Conservation (phyloP, 2,797 vertebrate genomes). For the Myoxocephalus aenaeus region DNA sequence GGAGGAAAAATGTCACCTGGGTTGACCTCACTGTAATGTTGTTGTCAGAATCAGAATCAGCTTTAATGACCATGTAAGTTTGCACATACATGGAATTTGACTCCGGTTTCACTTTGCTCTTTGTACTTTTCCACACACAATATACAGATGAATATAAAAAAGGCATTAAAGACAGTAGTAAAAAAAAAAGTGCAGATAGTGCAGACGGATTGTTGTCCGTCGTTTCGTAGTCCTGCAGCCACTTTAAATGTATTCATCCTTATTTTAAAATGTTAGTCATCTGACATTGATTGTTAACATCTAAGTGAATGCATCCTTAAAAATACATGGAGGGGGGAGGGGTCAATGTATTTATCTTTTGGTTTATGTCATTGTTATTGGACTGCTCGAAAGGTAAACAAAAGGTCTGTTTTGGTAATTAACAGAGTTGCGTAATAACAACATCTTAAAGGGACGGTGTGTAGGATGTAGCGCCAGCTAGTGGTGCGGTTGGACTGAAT, state of each 20-base stretch:
- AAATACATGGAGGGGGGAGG: background rate
- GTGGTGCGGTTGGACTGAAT: too few relatives aligned
- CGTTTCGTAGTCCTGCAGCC: background rate
- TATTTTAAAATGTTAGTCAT: background rate
- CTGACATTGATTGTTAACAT: too few relatives aligned
- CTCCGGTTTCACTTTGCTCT: too few relatives aligned
- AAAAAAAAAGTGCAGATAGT: too few relatives aligned
- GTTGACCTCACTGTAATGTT: background rate
- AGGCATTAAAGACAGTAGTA: too few relatives aligned
- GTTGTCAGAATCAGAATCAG: too few relatives aligned
- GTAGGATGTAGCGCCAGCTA: background rate
- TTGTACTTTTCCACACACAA: too few relatives aligned
- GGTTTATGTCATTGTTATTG: background rate
- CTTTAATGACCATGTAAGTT: too few relatives aligned
- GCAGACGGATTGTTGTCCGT: too few relatives aligned
- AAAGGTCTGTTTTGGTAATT: background rate
- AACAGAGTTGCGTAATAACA: background rate
- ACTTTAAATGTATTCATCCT: too few relatives aligned
- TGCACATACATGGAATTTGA: too few relatives aligned
- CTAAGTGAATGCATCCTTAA: background rate
- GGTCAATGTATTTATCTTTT: background rate
- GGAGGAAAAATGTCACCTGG: background rate
- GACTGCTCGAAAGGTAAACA: background rate
- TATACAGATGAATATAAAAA: too few relatives aligned
- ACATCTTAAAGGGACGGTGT: background rate